Conservation (phyloP, 2,113 vertebrate species). For the Cyphomyrus discorhynchus region DNA sequence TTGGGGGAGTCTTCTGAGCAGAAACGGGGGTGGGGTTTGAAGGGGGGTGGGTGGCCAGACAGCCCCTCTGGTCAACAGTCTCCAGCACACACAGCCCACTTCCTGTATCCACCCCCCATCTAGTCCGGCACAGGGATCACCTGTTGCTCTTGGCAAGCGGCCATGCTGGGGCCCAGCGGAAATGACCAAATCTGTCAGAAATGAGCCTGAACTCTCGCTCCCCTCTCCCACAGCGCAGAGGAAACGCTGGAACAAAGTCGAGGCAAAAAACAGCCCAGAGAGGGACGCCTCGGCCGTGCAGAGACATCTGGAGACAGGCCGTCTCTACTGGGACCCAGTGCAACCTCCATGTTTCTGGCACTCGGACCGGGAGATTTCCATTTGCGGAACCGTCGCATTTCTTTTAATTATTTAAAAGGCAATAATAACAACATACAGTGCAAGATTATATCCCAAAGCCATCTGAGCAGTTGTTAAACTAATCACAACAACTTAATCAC, state of each 20-base stretch:
- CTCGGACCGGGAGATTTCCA: not conserved
- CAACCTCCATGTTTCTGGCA: not conserved
- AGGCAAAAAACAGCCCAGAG: not conserved
- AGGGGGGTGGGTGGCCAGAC: conserved; percentile 53
- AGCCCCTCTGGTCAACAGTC: conserved; percentile 65
- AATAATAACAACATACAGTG: not conserved
- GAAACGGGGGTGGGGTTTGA: not conserved
- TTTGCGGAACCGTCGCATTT: not conserved
- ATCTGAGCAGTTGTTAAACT: not conserved
- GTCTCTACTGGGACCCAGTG: not conserved
- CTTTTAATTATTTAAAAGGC: not conserved
- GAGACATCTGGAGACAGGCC: not conserved
- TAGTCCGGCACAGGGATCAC: conserved; percentile 68
- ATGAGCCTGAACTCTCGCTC: conserved; percentile 65
- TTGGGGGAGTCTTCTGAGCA: not conserved
- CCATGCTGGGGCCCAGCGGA: conserved; percentile 73
- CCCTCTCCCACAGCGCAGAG: conserved; percentile 44
- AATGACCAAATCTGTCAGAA: conserved; percentile 79
- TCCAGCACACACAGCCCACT: conserved; percentile 63
- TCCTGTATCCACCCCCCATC: conserved; percentile 62
- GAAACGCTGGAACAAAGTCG: conserved; percentile 1
- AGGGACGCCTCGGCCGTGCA: not conserved
- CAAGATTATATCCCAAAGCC: not conserved
- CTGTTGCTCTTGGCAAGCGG: conserved; percentile 78
- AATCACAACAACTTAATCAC: not conserved